Evolutionary conservation across 2,797 vertebrate genomes (phyloP).

Genomic region (Paedocypris micromegethes): DNA sequence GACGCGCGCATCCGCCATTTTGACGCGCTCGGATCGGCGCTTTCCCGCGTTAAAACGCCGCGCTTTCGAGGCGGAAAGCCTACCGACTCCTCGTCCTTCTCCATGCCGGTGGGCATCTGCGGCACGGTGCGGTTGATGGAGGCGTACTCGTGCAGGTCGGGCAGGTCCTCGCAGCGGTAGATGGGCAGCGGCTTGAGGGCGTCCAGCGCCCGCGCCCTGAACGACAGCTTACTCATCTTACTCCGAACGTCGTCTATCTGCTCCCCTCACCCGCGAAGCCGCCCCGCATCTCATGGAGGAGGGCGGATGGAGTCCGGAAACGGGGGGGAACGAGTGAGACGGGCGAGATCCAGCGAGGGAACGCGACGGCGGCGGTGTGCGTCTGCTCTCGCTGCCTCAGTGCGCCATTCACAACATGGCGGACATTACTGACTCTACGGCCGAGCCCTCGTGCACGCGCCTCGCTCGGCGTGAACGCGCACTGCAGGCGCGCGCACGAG

Average conservation of each 20-base stretch:
- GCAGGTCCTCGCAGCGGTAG: slow-evolving; percentile 98
- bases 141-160: slow-evolving; percentile 98
- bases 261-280: slow-evolving; percentile 81
- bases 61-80: slow-evolving; percentile 62
- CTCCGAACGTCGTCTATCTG: slow-evolving; percentile 68
- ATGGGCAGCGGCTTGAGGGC: slow-evolving; percentile 98
- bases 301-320: slow-evolving; percentile 68
- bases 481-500: slow-evolving; percentile 70
- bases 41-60: slow-evolving; percentile 35
- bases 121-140: slow-evolving; percentile 98
- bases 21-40: slow-evolving; percentile 79
- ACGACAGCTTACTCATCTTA: slow-evolving; percentile 98
- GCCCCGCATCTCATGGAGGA: slow-evolving; percentile 89
- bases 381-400: slow-evolving; percentile 85
- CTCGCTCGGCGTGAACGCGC: slow-evolving; percentile 91
- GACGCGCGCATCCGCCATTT: slow-evolving; percentile 87
- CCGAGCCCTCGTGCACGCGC: slow-evolving; percentile 81
- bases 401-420: slow-evolving; percentile 99
- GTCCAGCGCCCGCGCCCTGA: slow-evolving; percentile 98
- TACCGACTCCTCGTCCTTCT: slow-evolving; percentile 99
- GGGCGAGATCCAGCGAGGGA: slow-evolving; percentile 62
- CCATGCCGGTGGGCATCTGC: slow-evolving; percentile 99
- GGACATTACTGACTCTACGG: slow-evolving; percentile 98
- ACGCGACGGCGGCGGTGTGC: slow-evolving; percentile 77
- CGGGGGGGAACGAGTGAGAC: slow-evolving; percentile 55